Conservation (phyloP, 2,888 invertebrate genomes). For the Polietes domitor region DNA sequence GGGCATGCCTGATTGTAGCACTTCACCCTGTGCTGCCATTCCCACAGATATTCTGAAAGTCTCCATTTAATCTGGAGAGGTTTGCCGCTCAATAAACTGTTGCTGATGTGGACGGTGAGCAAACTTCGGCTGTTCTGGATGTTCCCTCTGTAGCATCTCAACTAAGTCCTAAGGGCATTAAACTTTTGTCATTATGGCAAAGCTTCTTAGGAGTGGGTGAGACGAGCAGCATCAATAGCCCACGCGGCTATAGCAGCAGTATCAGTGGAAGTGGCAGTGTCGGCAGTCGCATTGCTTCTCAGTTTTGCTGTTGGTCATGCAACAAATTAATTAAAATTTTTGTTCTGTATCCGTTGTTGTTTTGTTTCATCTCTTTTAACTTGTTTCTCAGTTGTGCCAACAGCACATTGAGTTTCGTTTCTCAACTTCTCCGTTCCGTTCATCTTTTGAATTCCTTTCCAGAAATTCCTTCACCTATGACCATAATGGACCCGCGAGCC, state of each 20-base stretch:
- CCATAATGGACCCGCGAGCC: constrained; percentile 6
- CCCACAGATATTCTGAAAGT: not conserved
- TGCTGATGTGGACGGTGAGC: constrained; percentile 36
- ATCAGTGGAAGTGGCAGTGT: constrained; percentile 16
- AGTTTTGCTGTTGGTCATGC: constrained; percentile 54
- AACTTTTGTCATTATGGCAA: constrained; percentile 64
- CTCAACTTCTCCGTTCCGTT: constrained; percentile 24
- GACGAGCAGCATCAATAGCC: constrained; percentile 11
- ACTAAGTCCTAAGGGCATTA: constrained; percentile 54
- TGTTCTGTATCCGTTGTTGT: constrained; percentile 16
- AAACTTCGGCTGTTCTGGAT: constrained; percentile 26
- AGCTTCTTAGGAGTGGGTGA: constrained; percentile 18
- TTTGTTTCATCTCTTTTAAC: constrained; percentile 42
- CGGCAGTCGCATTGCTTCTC: constrained; percentile 23
- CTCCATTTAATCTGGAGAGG: constrained; percentile 25
- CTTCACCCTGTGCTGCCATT: not conserved
- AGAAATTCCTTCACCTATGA: constrained; percentile 6
- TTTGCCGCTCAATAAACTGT: constrained; percentile 34
- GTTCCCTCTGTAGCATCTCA: constrained; percentile 31
- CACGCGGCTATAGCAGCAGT: constrained; percentile 8
- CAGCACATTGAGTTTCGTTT: constrained; percentile 47
- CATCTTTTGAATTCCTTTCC: not conserved
- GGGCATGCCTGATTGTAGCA: not conserved
- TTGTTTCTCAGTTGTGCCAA: constrained; percentile 37
- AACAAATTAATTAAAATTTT: constrained; percentile 63